These are phyloP conservation scores for Linnaemya vulpina DNA, from an alignment of 2,888 invertebrate genomes.

Conservation along the genomic window DNA sequence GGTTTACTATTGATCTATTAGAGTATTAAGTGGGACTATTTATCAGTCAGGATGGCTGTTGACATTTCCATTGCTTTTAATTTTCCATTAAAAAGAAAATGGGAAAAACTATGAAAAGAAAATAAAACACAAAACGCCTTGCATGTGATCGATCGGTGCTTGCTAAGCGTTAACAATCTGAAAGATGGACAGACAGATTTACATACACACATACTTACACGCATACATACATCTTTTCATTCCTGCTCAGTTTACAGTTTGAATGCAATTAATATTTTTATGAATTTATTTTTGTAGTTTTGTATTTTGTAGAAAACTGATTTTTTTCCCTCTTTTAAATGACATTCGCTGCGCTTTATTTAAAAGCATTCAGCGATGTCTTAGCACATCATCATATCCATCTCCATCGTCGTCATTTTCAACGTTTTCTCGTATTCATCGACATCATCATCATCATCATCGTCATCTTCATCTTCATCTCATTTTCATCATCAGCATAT, in stretches of 20 bases:
- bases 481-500: conserved; percentile 52
- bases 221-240: neutral
- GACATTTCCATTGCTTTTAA: conserved; percentile 77
- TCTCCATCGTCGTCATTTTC: conserved; percentile 16
- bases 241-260: conserved; percentile 56
- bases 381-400: conserved; percentile 65
- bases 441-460: conserved; percentile 38
- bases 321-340: conserved; percentile 73
- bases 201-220: no score
- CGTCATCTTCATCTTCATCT: conserved; percentile 42
- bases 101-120: conserved; percentile 1
- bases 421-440: conserved; percentile 16
- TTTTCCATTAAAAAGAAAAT: conserved; percentile 22
- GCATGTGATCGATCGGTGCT: conserved; percentile 43
- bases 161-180: conserved; percentile 15
- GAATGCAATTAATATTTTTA: conserved; percentile 71
- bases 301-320: conserved; percentile 6
- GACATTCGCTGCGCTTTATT: conserved; percentile 81
- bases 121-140: conserved; percentile 13
- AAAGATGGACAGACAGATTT: conserved; percentile 12
- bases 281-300: conserved; percentile 58
- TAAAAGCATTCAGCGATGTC: conserved; percentile 77
- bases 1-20: conserved; percentile 58
- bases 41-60: conserved; percentile 69
- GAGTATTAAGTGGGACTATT: conserved; percentile 59